Base-by-base conservation (phyloP, 2,797 vertebrate species). In the Sebastes itinus region DNA sequence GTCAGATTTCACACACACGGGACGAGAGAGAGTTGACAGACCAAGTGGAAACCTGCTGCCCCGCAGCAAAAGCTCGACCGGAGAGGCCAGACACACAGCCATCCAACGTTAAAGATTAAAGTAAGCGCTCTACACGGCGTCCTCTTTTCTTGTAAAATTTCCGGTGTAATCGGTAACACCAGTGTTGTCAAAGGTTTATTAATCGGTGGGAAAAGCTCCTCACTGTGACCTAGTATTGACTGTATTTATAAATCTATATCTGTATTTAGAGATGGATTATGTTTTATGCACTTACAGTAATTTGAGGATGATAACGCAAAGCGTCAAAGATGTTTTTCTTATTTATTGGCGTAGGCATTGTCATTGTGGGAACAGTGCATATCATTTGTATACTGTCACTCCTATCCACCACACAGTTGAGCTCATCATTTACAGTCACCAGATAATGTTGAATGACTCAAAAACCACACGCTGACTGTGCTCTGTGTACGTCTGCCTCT, bases 381-480 rank as follows among this genome's bases (percentile, higher is more conserved):
- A n/a, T n/a, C 49, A 56, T 63, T 64, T 7, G 3, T 33, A 1
- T 52, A 52, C 72, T 64, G 12, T 79, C 27, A 64, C 11, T 23
- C 35, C 8, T 76, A 11, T 55, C 23, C 13, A 54, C 7, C 4
- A 3, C 33, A 10, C 9, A 59, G 20, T 55, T 42, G 28, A 64
- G 54, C 54, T 87, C 32, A 66, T 73, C 70, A 55, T 82, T 89
- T 87, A 68, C 75, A 69, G 54, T 38, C 42, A 65, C 60, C 14
- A 13, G 42, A 63, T 70, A 55, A 9, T 8, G 14, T 10, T 69
- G 2, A 78, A 28, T 82, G 60, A 84, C 32, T 82, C 60, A 78
- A 25, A 77, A 71, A 80, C 46, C 66, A 28, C 64, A 64, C 2
- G 0, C 11, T 71, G 49, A 60, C 28, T 52, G 13, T 63, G 8